Evolutionary conservation across 2,113 vertebrate species (phyloP), one percentile per base, ranked within the genome.

Genomic region (Nannobrachium achirus): DNA sequence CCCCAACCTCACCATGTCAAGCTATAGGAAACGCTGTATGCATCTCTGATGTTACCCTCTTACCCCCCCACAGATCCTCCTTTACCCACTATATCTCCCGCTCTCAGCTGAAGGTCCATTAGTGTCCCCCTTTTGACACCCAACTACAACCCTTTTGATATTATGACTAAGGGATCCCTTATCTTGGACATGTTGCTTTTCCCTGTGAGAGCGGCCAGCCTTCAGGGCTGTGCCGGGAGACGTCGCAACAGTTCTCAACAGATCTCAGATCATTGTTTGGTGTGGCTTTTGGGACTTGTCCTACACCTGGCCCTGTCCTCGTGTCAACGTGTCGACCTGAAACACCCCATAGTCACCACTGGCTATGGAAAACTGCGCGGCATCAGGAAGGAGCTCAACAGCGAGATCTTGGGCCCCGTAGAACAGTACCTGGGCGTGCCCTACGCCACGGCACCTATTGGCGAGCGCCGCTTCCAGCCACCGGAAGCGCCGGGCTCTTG

Each of bases 401-500:
- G 95, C 66, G 95, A 97, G 87, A 96, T 97, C 86, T 89, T 97
- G 66, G 96, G 95, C 25, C 95, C 96, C 0, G 95, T 97, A 59
- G 95, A 96, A 71, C 95, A 95, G 86, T 97, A 91, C 81, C 76
- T 97, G 83, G 95, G 96, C 5, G 94, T 97, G 73, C 96, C 96
- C 2, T 97, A 95, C 8, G 96, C 96, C 87, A 96, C 95, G 0
- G 92, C 96, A 0, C 95, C 95, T 6, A 51, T 96, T 1, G 95
- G 96, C 0, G 94, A 94, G 75, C 92, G 95, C 1, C 93, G 95
- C 45, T 97, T 97, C 84, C 96, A 96, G 87, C 95, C 95, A 0
- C 96, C 96, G 0, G 96, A 96, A 88, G 95, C 96, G 0, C 96
- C 96, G 0, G 96, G 95, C 13, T 97, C 95, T 18, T 96, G 95